These are phyloP conservation scores for Melikaiella ostensackeni DNA, from an alignment of 2,888 invertebrate genomes.

Conservation along the genomic window DNA sequence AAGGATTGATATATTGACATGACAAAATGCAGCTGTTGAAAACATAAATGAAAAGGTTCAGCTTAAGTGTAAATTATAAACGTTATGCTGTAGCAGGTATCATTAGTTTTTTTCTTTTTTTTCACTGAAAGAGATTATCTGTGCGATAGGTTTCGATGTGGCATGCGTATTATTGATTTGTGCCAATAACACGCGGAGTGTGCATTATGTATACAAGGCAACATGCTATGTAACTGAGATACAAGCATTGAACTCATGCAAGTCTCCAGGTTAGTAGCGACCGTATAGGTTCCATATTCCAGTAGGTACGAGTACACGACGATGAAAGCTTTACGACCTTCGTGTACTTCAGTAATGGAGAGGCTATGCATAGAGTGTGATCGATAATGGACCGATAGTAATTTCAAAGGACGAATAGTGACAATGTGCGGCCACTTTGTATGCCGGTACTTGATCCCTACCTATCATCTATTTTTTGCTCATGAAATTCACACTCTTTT, in stretches of 20 bases:
- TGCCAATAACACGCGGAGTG: constrained; percentile 46
- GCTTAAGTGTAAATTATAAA: too few relatives aligned
- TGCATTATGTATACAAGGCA: constrained; percentile 4
- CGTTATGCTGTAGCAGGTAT: too few relatives aligned
- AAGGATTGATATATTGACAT: too few relatives aligned
- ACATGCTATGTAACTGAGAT: constrained; percentile 30
- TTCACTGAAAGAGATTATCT: neutral
- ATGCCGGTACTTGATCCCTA: constrained; percentile 30
- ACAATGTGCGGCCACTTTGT: constrained; percentile 36
- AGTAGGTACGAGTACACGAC: neutral
- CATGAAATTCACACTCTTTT: neutral
- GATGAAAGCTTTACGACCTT: constrained; percentile 28
- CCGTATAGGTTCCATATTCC: constrained; percentile 2
- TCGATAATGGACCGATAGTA: constrained; percentile 38
- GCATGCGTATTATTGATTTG: constrained; percentile 48
- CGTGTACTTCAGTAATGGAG: constrained; percentile 33
- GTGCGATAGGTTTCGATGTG: neutral
- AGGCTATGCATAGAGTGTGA: neutral
- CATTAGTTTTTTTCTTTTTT: neutral
- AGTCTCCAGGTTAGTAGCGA: constrained; percentile 1
- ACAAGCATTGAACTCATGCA: constrained; percentile 22
- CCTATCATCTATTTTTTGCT: constrained; percentile 6
- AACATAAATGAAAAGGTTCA: too few relatives aligned
- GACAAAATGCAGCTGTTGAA: too few relatives aligned
- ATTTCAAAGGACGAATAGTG: constrained; percentile 37